Evolutionary conservation across 2,797 vertebrate species (phyloP).

Genomic region (Liparis tanakae): DNA sequence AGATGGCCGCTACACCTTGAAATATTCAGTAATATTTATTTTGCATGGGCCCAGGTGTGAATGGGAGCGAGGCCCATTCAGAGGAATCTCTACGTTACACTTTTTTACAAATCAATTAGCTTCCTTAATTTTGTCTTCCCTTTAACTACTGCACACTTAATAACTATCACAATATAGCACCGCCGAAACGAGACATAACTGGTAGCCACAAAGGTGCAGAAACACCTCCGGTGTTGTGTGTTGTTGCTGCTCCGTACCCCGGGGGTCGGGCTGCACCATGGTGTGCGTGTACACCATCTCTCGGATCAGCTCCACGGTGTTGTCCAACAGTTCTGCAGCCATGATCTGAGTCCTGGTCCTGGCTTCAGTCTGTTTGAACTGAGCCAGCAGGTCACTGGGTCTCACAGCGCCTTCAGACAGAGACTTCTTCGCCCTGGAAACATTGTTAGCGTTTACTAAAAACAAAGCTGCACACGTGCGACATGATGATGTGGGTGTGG

Average conservation of each 20-base stretch:
- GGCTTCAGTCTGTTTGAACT: slow-evolving; percentile 84
- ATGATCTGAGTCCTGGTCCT: slow-evolving; percentile 77
- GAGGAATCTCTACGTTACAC: too few species aligned
- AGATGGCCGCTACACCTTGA: too few species aligned
- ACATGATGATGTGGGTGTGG: not conserved
- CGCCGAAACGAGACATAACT: too few species aligned
- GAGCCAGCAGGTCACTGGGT: slow-evolving; percentile 84
- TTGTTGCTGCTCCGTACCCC: slow-evolving; percentile 67
- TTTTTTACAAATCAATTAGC: too few species aligned
- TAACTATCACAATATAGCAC: too few species aligned
- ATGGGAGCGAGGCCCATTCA: too few species aligned
- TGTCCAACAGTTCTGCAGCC: slow-evolving; percentile 85
- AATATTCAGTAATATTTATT: too few species aligned
- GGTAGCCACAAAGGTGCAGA: not conserved
- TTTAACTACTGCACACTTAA: too few species aligned
- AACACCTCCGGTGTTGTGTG: not conserved
- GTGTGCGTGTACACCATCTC: slow-evolving; percentile 87
- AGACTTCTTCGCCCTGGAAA: slow-evolving; percentile 79
- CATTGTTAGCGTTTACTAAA: not conserved
- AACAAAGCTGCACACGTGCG: not conserved
- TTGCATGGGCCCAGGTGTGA: too few species aligned
- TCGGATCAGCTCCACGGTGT: slow-evolving; percentile 85
- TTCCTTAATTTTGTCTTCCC: too few species aligned
- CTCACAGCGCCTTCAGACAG: slow-evolving; percentile 78
- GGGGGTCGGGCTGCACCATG: slow-evolving; percentile 73